Percentiles rank a stretch among this genome's conserved stretches.
Evolutionary conservation across 2,888 invertebrate species (phyloP).

Genomic region (Leptothorax acervorum): DNA sequence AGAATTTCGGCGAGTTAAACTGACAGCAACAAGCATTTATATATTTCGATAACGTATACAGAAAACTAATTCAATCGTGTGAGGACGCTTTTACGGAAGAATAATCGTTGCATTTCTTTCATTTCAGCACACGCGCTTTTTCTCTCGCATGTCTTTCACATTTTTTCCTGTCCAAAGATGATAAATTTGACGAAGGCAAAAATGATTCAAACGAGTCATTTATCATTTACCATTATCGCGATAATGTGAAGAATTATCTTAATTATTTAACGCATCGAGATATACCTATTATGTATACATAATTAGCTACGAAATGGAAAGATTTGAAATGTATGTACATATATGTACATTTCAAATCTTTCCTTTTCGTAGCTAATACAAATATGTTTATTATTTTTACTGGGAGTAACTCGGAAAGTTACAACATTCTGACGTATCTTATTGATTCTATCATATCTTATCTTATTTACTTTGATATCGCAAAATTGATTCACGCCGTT

Average conservation of each 20-base stretch:
- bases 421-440: not conserved
- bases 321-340: not conserved
- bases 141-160: slow-evolving; percentile 30
- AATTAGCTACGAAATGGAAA: not conserved
- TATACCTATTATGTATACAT: not conserved
- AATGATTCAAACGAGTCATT: not conserved
- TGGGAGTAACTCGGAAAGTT: not conserved
- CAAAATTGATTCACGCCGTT: slow-evolving; percentile 23
- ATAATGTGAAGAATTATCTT: not conserved
- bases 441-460: not conserved
- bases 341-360: not conserved
- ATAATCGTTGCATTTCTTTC: slow-evolving; percentile 42
- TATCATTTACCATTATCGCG: not conserved
- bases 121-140: not conserved
- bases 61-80: not conserved
- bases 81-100: not conserved
- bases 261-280: not conserved
- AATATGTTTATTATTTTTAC: slow-evolving; percentile 1
- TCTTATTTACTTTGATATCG: not conserved
- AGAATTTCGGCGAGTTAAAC: not conserved
- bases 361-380: not conserved
- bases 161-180: slow-evolving; percentile 23
- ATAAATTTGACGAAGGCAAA: not conserved
- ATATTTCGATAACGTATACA: not conserved
- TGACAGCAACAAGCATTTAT: not conserved